These are phyloP conservation scores for Sprattus sprattus DNA, from an alignment of 2,113 vertebrate species.

Conservation along the genomic window DNA sequence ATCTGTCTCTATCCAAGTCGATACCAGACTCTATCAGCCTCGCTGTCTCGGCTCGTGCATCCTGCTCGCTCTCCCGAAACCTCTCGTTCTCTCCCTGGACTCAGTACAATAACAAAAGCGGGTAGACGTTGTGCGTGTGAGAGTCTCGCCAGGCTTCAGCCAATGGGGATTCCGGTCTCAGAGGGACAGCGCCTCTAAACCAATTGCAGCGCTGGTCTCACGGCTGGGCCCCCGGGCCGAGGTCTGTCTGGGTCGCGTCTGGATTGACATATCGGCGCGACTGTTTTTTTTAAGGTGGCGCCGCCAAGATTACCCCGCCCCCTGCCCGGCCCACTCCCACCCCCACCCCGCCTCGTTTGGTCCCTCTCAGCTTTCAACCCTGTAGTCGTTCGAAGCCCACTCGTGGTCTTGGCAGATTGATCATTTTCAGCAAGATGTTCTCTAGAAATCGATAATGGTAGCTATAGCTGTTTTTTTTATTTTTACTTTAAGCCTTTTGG, in stretches of 20 bases:
- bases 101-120: conserved; percentile 72
- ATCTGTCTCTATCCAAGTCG: conserved; percentile 42
- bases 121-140: conserved; percentile 65
- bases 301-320: conserved; percentile 54
- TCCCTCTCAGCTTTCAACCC: neutral
- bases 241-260: conserved; percentile 62
- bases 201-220: conserved; percentile 57
- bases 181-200: conserved; percentile 36
- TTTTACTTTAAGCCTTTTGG: no score
- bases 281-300: conserved; percentile 61
- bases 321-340: conserved; percentile 11
- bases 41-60: conserved; percentile 64
- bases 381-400: neutral
- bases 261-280: conserved; percentile 68
- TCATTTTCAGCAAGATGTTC: neutral
- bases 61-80: conserved; percentile 48
- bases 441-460: no score
- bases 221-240: conserved; percentile 51
- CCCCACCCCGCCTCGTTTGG: neutral
- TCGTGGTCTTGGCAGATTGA: neutral
- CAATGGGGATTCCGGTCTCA: conserved; percentile 60
- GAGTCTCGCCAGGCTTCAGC: conserved; percentile 61
- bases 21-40: conserved; percentile 46
- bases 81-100: conserved; percentile 47
- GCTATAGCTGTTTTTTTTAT: no score